Conservation (phyloP, 2,113 vertebrate genomes). For the Callipepla californica region DNA sequence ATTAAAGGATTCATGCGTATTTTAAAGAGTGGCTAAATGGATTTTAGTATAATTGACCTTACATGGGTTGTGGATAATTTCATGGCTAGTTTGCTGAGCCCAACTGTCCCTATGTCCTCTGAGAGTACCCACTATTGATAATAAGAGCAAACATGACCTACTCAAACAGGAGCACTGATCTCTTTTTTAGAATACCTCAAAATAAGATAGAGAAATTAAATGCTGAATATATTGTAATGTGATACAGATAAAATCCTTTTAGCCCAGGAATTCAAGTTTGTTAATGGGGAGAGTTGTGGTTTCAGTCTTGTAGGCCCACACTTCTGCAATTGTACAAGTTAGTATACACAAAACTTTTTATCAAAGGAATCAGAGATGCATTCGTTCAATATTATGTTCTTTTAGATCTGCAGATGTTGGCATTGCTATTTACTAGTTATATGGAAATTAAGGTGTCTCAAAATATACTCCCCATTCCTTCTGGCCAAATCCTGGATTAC, state of each 20-base stretch:
- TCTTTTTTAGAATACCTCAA: background rate
- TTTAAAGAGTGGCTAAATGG: conserved; percentile 6
- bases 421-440: background rate
- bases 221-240: background rate
- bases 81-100: background rate
- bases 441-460: background rate
- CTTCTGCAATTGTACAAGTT: background rate
- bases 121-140: background rate
- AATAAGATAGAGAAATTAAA: background rate
- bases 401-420: background rate
- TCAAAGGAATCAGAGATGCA: background rate
- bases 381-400: background rate
- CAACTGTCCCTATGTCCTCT: background rate
- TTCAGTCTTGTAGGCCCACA: background rate
- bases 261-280: background rate
- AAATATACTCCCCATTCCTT: background rate
- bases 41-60: conserved; percentile 17
- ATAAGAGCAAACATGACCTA: conserved; percentile 2
- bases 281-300: background rate
- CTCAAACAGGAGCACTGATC: background rate
- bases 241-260: background rate
- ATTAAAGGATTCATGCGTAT: conserved; percentile 15
- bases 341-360: background rate
- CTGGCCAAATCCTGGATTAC: background rate
- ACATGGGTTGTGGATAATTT: background rate